Percentiles rank a stretch among this genome's conserved stretches.
Evolutionary conservation across 2,797 vertebrate species (phyloP).

Genomic region (Lagorchestes hirsutus): DNA sequence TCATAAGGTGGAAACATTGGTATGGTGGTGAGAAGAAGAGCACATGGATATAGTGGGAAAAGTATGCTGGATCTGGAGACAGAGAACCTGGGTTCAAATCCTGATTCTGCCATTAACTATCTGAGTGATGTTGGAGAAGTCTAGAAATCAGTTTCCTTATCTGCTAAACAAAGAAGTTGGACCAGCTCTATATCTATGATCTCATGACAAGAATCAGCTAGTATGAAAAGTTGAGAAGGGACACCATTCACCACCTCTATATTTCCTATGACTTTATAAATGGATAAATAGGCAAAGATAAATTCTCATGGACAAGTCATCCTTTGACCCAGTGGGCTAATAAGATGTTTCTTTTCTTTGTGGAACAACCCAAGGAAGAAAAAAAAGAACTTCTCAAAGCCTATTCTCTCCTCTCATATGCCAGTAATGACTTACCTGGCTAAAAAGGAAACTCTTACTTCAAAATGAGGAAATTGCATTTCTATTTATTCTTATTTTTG

Average conservation of each 20-base stretch:
- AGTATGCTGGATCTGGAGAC: background rate
- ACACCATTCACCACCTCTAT: background rate
- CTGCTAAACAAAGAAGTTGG: background rate
- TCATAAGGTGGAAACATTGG: background rate
- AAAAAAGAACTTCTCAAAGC: background rate
- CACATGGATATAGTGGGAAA: background rate
- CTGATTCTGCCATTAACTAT: background rate
- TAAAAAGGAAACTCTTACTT: slow-evolving; percentile 12
- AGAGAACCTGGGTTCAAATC: background rate
- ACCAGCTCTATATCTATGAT: background rate
- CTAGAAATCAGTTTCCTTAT: background rate
- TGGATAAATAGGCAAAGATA: background rate
- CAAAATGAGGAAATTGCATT: slow-evolving; percentile 11
- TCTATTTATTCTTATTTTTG: slow-evolving; percentile 2
- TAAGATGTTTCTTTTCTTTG: background rate
- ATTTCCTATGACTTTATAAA: background rate
- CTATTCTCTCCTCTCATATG: slow-evolving; percentile 37
- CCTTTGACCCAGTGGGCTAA: background rate
- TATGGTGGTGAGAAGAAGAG: background rate
- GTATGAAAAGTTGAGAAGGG: background rate
- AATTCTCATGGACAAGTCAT: background rate
- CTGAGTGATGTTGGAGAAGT: background rate
- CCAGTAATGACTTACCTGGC: slow-evolving; percentile 61
- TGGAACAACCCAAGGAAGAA: background rate
- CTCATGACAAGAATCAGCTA: background rate